Conservation (phyloP, 2,888 invertebrate genomes). For the Lomographa bimaculata region DNA sequence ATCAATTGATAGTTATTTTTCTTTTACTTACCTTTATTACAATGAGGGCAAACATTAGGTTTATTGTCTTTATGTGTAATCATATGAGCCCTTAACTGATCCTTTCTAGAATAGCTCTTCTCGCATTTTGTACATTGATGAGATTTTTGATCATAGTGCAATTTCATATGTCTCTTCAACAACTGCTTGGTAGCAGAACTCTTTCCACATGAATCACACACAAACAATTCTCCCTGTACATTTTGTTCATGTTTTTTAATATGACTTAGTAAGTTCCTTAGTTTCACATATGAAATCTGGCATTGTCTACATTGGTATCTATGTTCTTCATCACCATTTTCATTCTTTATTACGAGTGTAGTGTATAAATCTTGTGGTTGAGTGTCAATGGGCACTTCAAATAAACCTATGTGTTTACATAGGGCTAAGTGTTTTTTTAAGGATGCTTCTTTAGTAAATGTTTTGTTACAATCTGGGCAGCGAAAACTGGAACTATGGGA, state of each 20-base stretch:
- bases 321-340: slow-evolving; percentile 38
- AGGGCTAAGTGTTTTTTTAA: slow-evolving; percentile 65
- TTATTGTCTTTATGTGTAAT: slow-evolving; percentile 83
- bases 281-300: slow-evolving; percentile 75
- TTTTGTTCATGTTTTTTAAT: slow-evolving; percentile 55
- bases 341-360: slow-evolving; percentile 31
- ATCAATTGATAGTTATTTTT: too few species aligned
- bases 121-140: slow-evolving; percentile 82
- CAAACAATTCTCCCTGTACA: slow-evolving; percentile 40
- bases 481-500: slow-evolving; percentile 53
- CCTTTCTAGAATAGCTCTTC: slow-evolving; percentile 82
- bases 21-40: slow-evolving; percentile 81
- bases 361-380: slow-evolving; percentile 2
- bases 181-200: slow-evolving; percentile 62
- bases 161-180: slow-evolving; percentile 75
- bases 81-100: slow-evolving; percentile 83
- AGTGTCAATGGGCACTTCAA: too few species aligned
- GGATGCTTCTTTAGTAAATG: slow-evolving; percentile 48
- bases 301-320: slow-evolving; percentile 77
- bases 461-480: slow-evolving; percentile 57
- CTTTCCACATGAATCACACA: slow-evolving; percentile 77
- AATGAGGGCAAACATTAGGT: slow-evolving; percentile 82
- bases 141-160: slow-evolving; percentile 78
- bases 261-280: slow-evolving; percentile 72
- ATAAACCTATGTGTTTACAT: slow-evolving; percentile 55